Base-by-base conservation (phyloP, 2,888 invertebrate genomes). In the Galeopsomyia nigrocyanea region DNA sequence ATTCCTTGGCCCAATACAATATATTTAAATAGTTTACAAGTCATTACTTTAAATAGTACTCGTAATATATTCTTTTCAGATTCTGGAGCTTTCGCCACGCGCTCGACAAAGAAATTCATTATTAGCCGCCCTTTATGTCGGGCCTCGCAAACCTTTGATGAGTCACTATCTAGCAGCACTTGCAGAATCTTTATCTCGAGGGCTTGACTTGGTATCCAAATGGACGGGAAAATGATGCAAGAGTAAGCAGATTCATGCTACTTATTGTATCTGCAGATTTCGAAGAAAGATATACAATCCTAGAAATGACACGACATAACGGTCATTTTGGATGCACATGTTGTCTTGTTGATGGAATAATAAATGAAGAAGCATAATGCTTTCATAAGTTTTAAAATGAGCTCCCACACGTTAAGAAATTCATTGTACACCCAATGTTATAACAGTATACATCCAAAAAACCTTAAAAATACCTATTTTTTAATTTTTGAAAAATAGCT, bases 61-160 rank as follows among this genome's bases (percentile, higher is more conserved):
- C n/a, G n/a, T n/a, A n/a, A n/a, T n/a, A n/a, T n/a, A n/a, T 0
- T 53, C 19, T 19, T 0, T 53, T 3, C 53, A 53, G 53, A 6
- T 53, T 53, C 3, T 53, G 17, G 53, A 53, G 17, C 7, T 53
- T 17, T 53, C 53, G 2, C 53, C 53, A 10, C 53, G 53, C 19
- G 53, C 53, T 17, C 53, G 53, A 53, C 53, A 53, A 17, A n/a
- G 53, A n/a, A 53, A 53, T 53, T 53, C 53, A n/a, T 2, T 53
- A 1, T 53, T 53, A 17, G 53, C 53, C 19, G 53, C 53, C 2
- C 3, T 53, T 53, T 53, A 53, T n/a, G 53, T 53, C 7, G 53
- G 53, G 1, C 64, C 64, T 51, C 51, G 64, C 22, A 64, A 64
- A 26, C 64, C 64, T 39, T 3, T 53, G 16, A 64, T 64, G 64